phyloP scores from a whole-genome alignment of 2,113 vertebrate species.

The Piprites chloris region DNA sequence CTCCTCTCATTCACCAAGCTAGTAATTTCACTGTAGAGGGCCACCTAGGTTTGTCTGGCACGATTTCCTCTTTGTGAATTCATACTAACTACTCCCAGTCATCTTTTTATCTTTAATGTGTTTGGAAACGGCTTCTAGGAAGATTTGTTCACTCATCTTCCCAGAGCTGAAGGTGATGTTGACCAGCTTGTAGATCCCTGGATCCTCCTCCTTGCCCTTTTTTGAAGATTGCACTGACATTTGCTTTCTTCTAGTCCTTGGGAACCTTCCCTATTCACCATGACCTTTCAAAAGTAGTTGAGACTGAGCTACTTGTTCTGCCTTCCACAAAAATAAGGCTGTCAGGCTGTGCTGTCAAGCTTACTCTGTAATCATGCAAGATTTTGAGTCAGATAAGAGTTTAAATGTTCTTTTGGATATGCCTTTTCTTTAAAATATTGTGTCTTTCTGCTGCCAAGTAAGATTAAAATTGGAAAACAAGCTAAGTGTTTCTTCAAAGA shows the following conservation, averaged over 20 bases:
- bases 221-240: not conserved
- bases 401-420: not conserved
- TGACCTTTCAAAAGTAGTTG: not conserved
- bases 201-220: not conserved
- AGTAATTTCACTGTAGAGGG: not conserved
- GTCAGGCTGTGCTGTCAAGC: not conserved
- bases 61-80: not conserved
- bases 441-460: not conserved
- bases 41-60: not conserved
- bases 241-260: constrained; percentile 14
- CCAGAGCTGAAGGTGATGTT: not conserved
- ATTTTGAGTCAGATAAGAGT: not conserved
- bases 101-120: not conserved
- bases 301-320: not conserved
- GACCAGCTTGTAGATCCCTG: not conserved
- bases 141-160: not conserved
- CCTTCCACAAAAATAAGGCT: not conserved
- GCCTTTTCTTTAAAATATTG: not conserved
- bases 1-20: not conserved
- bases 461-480: not conserved
- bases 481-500: not conserved
- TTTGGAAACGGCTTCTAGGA: not conserved
- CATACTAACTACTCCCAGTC: not conserved
- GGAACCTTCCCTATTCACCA: not conserved
- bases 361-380: not conserved